Base-by-base conservation (phyloP, 2,797 vertebrate species). In the Sebastes taczanowskii region DNA sequence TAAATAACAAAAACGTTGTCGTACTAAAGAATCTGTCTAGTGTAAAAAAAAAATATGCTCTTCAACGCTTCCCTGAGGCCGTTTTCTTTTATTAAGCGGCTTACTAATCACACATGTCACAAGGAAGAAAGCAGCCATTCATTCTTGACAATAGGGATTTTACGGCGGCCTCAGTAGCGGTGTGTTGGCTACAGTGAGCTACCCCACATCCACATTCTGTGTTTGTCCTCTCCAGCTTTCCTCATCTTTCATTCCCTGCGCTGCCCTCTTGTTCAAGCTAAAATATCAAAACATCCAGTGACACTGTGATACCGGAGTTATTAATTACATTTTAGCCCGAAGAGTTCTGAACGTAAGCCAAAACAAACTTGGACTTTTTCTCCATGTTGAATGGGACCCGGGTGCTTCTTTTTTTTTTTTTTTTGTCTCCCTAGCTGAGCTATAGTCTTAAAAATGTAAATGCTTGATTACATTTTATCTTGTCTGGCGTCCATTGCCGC, bases 91-190 rank as follows among this genome's bases (percentile, higher is more conserved):
- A 84, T 86, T 59, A 67, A 61, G n/a, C 46, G 32, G 72, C 67
- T 87, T 83, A 73, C 92, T 92, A 93, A 94, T 94, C 91, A 64
- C 91, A 86, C 78, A 76, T 88, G 91, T 93, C 85, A 86, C 74
- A 79, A 68, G 76, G 74, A 84, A 90, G 88, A 92, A 88, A 92
- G 78, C 74, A 82, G 87, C 92, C 81, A 90, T 94, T 92, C 87
- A 88, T 88, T 88, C 73, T 75, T 53, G 72, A 93, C 92, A 91
- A 94, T 86, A 53, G 88, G 88, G 87, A 91, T 93, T 95, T 94
- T 86, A 93, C 79, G 78, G 92, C 72, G 63, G 81, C 74, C 82
- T 80, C 70, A 23, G 82, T 69, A 72, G 80, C 67, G 69, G 82
- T 86, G 88, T 89, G 80, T 75, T 59, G 60, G 60, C 80, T 78